Evolutionary conservation across 1,140 invertebrate genomes (phyloP).

Genomic region (Leptopilina boulardi): DNA sequence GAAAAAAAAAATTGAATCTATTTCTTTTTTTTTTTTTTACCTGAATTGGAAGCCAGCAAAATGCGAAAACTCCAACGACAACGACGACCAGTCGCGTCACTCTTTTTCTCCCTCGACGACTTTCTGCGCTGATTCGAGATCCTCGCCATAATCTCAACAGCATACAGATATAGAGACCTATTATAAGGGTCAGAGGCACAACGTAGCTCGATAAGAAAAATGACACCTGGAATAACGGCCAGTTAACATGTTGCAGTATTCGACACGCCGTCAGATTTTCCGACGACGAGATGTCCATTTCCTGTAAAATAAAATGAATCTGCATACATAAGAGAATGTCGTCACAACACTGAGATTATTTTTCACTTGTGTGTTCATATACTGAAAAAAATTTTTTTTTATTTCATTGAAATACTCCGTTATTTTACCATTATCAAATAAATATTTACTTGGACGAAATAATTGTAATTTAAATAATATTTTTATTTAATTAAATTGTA

Average conservation of each 20-base stretch:
- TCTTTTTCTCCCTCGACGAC: slow-evolving; percentile 89
- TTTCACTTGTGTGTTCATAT: no score
- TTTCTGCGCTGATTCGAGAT: slow-evolving; percentile 83
- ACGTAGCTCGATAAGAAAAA: slow-evolving; percentile 92
- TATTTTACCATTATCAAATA: no score
- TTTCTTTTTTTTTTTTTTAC: slow-evolving; percentile 69
- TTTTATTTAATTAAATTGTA: no score
- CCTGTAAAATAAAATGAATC: slow-evolving; percentile 60
- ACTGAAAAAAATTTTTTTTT: no score
- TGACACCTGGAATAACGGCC: slow-evolving; percentile 79
- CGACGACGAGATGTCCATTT: slow-evolving; percentile 40
- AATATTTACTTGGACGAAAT: no score
- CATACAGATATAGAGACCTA: slow-evolving; percentile 94
- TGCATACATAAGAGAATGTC: slow-evolving; percentile 45
- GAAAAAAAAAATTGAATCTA: no score
- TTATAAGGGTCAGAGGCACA: slow-evolving; percentile 90
- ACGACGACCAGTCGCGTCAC: slow-evolving; percentile 96
- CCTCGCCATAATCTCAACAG: slow-evolving; percentile 91
- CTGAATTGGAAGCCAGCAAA: slow-evolving; percentile 97
- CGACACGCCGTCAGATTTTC: slow-evolving; percentile 67
- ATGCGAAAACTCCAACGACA: slow-evolving; percentile 95
- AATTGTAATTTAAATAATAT: no score
- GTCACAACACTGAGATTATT: background rate
- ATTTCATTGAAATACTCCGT: no score
- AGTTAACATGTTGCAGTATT: slow-evolving; percentile 65